phyloP scores from a whole-genome alignment of 2,888 invertebrate species.

The Euplexia lucipara region DNA sequence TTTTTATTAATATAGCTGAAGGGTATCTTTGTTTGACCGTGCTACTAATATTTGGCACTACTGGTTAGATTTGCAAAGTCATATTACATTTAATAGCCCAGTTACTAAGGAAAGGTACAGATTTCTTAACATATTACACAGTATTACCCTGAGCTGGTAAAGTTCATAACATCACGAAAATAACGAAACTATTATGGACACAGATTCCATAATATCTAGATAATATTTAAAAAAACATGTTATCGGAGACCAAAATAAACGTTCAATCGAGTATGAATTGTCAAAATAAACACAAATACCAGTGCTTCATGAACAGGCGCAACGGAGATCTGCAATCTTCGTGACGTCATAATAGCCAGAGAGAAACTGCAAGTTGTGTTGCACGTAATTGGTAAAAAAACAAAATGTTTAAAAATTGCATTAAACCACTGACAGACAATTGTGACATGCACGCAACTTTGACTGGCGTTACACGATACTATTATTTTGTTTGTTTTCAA shows the following conservation, averaged over 20 bases:
- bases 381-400: slow-evolving; percentile 56
- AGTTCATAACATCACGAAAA: no score
- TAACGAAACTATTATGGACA: slow-evolving; percentile 7
- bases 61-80: no score
- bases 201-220: neutral
- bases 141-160: no score
- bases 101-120: no score
- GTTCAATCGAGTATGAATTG: neutral
- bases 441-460: slow-evolving; percentile 62
- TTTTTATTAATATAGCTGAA: no score
- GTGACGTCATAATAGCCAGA: slow-evolving; percentile 56
- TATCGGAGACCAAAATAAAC: slow-evolving; percentile 6
- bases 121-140: no score
- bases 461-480: slow-evolving; percentile 50
- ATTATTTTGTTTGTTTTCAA: slow-evolving; percentile 50
- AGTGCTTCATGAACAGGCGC: neutral
- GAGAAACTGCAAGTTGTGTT: slow-evolving; percentile 65
- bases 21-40: no score
- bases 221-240: neutral
- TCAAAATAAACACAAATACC: slow-evolving; percentile 39
- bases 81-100: no score
- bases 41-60: no score
- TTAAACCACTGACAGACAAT: slow-evolving; percentile 61
- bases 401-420: slow-evolving; percentile 63
- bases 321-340: slow-evolving; percentile 53